Evolutionary conservation across 2,113 vertebrate species (phyloP).

Genomic region (Tetrax tetrax): DNA sequence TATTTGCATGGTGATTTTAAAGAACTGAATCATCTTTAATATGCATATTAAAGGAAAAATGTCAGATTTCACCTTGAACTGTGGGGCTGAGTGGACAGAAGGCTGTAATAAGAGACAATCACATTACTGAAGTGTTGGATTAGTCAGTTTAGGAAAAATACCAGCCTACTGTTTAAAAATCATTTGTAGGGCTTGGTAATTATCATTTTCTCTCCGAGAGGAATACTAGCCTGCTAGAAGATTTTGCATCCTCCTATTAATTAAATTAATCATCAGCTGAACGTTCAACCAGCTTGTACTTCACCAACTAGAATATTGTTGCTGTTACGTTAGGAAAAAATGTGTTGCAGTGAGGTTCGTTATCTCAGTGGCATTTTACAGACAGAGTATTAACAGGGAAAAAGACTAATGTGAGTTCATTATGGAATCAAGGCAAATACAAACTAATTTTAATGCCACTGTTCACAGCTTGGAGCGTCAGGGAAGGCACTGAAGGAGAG

Average conservation of each 20-base stretch:
- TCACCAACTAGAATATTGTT: background rate
- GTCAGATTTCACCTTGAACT: background rate
- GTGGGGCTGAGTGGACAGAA: background rate
- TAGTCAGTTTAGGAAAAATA: background rate
- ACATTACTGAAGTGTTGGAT: background rate
- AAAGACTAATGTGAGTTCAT: background rate
- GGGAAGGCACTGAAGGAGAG: background rate
- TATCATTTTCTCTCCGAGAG: background rate
- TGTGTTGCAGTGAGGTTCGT: background rate
- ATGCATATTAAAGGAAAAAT: background rate
- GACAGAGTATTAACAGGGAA: conserved; percentile 1
- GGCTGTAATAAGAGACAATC: background rate
- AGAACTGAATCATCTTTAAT: background rate
- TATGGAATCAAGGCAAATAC: background rate
- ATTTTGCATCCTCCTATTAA: background rate
- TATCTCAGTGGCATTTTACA: background rate
- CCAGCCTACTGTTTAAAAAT: background rate
- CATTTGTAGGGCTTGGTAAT: background rate
- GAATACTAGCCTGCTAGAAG: background rate
- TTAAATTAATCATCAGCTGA: background rate
- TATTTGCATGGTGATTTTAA: background rate
- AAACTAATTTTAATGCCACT: background rate
- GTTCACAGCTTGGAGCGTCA: background rate
- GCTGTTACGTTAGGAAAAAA: background rate
- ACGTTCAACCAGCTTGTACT: background rate